These are phyloP conservation scores for Patiria miniata DNA, from an alignment of 35 echinoderm and acorn worm species.

Conservation along the genomic window DNA sequence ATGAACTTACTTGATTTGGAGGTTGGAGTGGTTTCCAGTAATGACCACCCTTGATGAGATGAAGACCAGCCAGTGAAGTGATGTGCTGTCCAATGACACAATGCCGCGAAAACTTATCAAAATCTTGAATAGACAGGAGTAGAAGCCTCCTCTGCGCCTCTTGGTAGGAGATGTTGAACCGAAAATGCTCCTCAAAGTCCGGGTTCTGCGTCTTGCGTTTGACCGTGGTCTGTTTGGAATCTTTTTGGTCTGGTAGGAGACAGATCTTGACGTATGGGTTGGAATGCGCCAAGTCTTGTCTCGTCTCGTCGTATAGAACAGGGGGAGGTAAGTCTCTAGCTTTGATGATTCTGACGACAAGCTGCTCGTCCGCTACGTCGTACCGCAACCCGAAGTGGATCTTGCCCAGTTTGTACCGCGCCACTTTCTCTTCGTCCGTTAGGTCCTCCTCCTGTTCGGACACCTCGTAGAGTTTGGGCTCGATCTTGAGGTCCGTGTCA, in stretches of 20 bases:
- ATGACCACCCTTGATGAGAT: constrained; percentile 90
- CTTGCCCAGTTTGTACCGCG: constrained; percentile 89
- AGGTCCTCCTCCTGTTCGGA: constrained; percentile 73
- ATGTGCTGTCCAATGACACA: constrained; percentile 98
- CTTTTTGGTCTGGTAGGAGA: constrained; percentile 94
- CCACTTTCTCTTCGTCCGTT: constrained; percentile 87
- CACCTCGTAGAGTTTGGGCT: constrained; percentile 96
- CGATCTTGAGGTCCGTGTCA: constrained; percentile 74
- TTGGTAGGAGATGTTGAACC: constrained; percentile 82
- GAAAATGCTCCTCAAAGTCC: constrained; percentile 96
- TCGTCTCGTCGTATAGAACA: constrained; percentile 76
- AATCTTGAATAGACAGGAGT: constrained; percentile 86
- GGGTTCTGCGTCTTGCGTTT: constrained; percentile 96
- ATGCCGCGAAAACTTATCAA: constrained; percentile 98
- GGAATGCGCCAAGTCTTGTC: constrained; percentile 95
- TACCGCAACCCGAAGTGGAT: constrained; percentile 94
- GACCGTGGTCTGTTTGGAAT: constrained; percentile 87
- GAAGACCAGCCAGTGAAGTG: constrained; percentile 70
- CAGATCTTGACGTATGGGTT: constrained; percentile 98
- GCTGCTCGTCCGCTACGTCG: constrained; percentile 68
- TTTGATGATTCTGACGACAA: constrained; percentile 83
- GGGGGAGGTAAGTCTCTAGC: constrained; percentile 87
- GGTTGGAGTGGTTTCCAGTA: constrained; percentile 97
- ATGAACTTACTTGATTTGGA: constrained; percentile 78
- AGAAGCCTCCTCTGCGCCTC: constrained; percentile 90